Conservation (phyloP, 2,888 invertebrate genomes). For the Drosophila putrida region DNA sequence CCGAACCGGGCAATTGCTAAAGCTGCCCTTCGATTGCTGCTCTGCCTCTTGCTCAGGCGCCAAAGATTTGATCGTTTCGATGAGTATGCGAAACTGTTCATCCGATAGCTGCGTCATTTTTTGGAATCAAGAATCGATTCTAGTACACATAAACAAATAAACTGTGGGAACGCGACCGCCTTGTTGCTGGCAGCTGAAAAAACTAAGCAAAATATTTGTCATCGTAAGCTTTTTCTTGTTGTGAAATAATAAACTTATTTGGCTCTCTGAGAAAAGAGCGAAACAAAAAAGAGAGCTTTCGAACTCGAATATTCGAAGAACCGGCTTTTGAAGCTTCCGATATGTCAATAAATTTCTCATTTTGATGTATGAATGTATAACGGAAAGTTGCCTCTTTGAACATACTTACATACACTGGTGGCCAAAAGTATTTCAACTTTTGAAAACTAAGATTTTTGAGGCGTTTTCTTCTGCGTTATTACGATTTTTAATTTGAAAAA, state of each 20-base stretch:
- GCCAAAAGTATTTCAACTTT: too few species aligned
- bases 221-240: conserved; percentile 30
- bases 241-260: conserved; percentile 36
- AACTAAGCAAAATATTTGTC: conserved; percentile 17
- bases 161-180: not conserved
- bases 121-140: not conserved
- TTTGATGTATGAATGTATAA: not conserved
- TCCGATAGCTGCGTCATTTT: conserved; percentile 77
- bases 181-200: not conserved
- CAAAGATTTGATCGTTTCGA: conserved; percentile 74
- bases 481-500: too few species aligned
- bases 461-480: too few species aligned
- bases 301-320: conserved; percentile 18
- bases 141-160: conserved; percentile 4
- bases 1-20: conserved; percentile 74
- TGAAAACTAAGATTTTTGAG: too few species aligned
- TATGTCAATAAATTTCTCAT: not conserved
- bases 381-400: too few species aligned
- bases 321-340: conserved; percentile 2
- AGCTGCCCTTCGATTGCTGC: conserved; percentile 79
- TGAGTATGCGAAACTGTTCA: conserved; percentile 79
- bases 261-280: conserved; percentile 17
- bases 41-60: conserved; percentile 50
- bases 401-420: too few species aligned
- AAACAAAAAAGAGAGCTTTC: conserved; percentile 12